Evolutionary conservation across 2,797 vertebrate genomes (phyloP), one percentile per base, ranked within the genome.

Genomic region (Calcarius lapponicus): DNA sequence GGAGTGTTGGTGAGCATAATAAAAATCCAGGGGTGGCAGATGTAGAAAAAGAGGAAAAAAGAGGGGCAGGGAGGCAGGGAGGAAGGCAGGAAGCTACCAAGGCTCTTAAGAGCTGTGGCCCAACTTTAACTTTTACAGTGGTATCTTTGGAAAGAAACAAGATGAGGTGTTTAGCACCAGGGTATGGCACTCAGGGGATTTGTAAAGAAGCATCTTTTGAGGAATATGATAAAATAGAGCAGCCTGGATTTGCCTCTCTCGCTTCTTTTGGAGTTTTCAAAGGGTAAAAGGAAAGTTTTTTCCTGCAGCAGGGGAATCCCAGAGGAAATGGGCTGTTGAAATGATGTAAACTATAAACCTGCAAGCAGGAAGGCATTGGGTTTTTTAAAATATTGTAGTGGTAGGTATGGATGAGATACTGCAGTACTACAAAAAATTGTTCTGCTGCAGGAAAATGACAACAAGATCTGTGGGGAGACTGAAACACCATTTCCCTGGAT

Each of bases 61-160:
- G 32, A 83, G 20, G 14, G 28, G 13, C 19, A 66, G 56, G 20
- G 7, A 3, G 4, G 2, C 1, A 11, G 45, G 22, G 26, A 83
- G 61, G 24, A 78, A 67, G 45, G 38, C 57, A 85, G 54, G 56
- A 80, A 42, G 13, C 36, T 86, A 38, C n/a, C 38, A 36, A 56
- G 29, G 18, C 40, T 78, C 22, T 48, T 15, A 9, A 21, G 38
- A 81, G 26, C 45, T 64, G 29, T 47, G 47, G 34, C 47, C 25
- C 13, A 57, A 3, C 51, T 45, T 75, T 65, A 28, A 38, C 5
- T 50, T 62, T 8, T 1, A 21, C 19, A 48, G 15, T 0, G 0
- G 5, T 71, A 25, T 58, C 45, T 53, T 34, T 67, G 47, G 51
- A 75, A 83, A n/a, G 0, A 3, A 66, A 36, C 2, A 3, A 51